Conservation (phyloP, 2,113 vertebrate species). For the Hydrochoerus hydrochaeris region DNA sequence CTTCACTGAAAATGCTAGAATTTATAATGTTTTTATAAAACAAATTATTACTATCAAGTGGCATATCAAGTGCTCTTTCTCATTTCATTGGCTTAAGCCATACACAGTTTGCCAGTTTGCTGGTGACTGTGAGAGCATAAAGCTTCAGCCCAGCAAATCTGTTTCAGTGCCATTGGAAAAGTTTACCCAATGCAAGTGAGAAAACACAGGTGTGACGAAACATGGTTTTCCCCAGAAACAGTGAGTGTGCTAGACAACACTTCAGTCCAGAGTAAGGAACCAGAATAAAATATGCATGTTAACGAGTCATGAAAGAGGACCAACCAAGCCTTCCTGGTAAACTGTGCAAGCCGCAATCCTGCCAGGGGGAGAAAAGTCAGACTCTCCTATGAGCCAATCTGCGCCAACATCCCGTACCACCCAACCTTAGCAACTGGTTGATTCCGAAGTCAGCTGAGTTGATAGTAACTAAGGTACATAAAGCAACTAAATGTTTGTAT, state of each 20-base stretch:
- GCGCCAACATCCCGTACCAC: too few relatives aligned
- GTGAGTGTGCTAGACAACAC: neutral
- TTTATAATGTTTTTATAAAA: neutral
- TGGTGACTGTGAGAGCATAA: conserved; percentile 32
- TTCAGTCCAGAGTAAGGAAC: conserved; percentile 36
- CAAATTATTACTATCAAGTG: neutral
- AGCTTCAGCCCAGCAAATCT: neutral
- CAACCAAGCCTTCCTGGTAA: too few relatives aligned
- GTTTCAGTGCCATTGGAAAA: neutral
- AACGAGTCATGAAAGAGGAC: neutral
- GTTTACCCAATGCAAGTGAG: neutral
- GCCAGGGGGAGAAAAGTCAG: too few relatives aligned
- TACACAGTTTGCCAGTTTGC: neutral
- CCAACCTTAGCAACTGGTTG: too few relatives aligned
- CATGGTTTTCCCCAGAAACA: neutral
- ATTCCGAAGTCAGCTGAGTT: too few relatives aligned
- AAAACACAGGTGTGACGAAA: neutral
- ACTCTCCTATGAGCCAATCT: too few relatives aligned
- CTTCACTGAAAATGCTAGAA: neutral
- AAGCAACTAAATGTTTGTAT: too few relatives aligned
- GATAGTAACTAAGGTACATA: too few relatives aligned
- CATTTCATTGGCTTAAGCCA: neutral
- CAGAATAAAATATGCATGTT: neutral
- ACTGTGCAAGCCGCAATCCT: too few relatives aligned
- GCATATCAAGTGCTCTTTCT: neutral